Base-by-base conservation (phyloP, 2,888 invertebrate genomes). In the Spatulosminthurus flaviceps region DNA sequence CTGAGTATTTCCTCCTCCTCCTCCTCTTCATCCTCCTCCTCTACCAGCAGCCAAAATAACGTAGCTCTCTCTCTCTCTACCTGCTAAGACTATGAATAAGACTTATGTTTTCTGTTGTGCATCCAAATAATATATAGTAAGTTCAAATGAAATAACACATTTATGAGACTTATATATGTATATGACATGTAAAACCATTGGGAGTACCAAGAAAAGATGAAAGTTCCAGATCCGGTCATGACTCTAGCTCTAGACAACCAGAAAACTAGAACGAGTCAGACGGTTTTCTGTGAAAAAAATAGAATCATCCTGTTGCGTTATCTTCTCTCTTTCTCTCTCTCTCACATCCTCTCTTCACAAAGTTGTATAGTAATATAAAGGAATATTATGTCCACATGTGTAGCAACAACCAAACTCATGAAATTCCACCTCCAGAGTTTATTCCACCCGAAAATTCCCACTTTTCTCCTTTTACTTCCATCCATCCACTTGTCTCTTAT, bases 371-470 rank as follows among this genome's bases (percentile, higher is more conserved):
- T n/a, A n/a, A n/a, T n/a, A n/a, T n/a, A n/a, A n/a, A n/a, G n/a
- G n/a, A n/a, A n/a, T n/a, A n/a, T 19, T 2, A 51, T 2, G 7
- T 51, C 19, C 16, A 19, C 19, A 5, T 16, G 51, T 51, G 16
- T 51, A 51, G 16, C n/a, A 4, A 11, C 1, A 9, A 51, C 4
- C 2, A n/a, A 51, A 51, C 51, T 51, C 28, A 67, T 24, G 24
- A 13, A 67, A 19, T 67, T 67, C 29, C 28, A 26, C 22, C 7
- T 24, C 11, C 5, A 72, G 26, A 72, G 72, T 72, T 72, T 51
- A 72, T 72, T 72, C 72, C 72, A 72, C 72, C 72, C 72, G 72
- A 72, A 34, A 24, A 16, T 29, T 22, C 2, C 24, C 66, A 34
- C 1, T 51, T 41, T 13, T 41, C 51, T 51, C 16, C 51, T n/a